Percentiles rank a stretch among this genome's conserved stretches.
Evolutionary conservation across 2,888 invertebrate species (phyloP).

Genomic region (Drosophila monieri): DNA sequence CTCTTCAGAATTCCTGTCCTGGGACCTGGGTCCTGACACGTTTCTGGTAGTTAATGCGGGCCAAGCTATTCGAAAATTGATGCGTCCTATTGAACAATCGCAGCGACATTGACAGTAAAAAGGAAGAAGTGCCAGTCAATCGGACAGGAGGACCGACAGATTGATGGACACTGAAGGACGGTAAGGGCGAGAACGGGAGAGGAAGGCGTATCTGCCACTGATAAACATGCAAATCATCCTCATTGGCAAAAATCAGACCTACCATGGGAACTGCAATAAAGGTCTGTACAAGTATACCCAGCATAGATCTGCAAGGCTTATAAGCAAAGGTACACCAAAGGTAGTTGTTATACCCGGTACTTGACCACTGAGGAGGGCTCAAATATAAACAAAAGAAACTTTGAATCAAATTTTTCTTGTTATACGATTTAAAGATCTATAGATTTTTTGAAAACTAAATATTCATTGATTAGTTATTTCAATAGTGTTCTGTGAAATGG

Average conservation of each 20-base stretch:
- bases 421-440: too few relatives aligned
- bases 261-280: conserved; percentile 50
- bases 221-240: conserved; percentile 68
- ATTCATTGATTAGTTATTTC: too few relatives aligned
- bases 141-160: conserved; percentile 6
- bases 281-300: neutral
- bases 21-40: conserved; percentile 28
- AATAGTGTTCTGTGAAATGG: too few relatives aligned
- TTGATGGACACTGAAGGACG: conserved; percentile 38
- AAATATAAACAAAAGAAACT: too few relatives aligned
- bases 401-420: too few relatives aligned
- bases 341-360: too few relatives aligned
- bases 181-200: neutral
- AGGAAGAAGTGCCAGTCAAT: conserved; percentile 12
- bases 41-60: conserved; percentile 47
- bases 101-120: conserved; percentile 19
- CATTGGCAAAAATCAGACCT: conserved; percentile 43
- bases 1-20: conserved; percentile 19
- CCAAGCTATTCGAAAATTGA: conserved; percentile 56
- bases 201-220: conserved; percentile 50
- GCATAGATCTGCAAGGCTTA: too few relatives aligned
- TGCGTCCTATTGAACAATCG: conserved; percentile 44
- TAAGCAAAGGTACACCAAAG: too few relatives aligned
- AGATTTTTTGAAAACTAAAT: too few relatives aligned
- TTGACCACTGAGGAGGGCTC: too few relatives aligned